Base-by-base conservation (phyloP, 2,797 vertebrate species). In the Sitta carolinensis region DNA sequence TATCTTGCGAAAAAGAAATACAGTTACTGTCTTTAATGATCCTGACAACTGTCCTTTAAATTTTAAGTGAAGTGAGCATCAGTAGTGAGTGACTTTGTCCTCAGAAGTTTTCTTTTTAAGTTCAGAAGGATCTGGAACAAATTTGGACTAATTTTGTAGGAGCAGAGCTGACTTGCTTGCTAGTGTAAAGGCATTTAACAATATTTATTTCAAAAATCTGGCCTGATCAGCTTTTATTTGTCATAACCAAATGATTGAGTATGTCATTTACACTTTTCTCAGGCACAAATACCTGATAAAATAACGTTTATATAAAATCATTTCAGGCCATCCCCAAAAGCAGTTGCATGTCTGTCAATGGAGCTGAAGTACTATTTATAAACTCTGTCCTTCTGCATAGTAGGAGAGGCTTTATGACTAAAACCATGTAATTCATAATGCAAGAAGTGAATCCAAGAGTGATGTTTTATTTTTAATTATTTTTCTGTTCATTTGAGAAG, bases 1-100 rank as follows among this genome's bases (percentile, higher is more conserved):
- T 75, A 43, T 20, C 25, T 1, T 0, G 0, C 26, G 12, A 18
- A 2, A 5, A 12, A 17, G 34, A 32, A 50, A 21, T 26, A 32
- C 78, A 89, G 16, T 54, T 50, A 55, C 52, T 70, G 16, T 74
- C 32, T 88, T 86, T 52, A 73, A 81, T 66, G 26, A 57, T 76
- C 23, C 38, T 81, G 20, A 13, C 36, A 70, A 27, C 25, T 52
- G 20, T 76, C 13, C 26, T 69, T 87, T 87, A 13, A 43, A 1
- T 87, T 74, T 70, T 74, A 77, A 73, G 26, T 75, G 23, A 85
- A 77, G 8, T 30, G 7, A 74, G 6, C 15, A 17, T 70, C 38
- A n/a, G 15, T 26, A 84, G 32, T 43, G 63, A 70, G 50, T 69
- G 64, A 43, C 38, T 77, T 59, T 36, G 45, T 70, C 34, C 25